Conservation (phyloP, 2,888 invertebrate species). For the Crossocerus cetratus region DNA sequence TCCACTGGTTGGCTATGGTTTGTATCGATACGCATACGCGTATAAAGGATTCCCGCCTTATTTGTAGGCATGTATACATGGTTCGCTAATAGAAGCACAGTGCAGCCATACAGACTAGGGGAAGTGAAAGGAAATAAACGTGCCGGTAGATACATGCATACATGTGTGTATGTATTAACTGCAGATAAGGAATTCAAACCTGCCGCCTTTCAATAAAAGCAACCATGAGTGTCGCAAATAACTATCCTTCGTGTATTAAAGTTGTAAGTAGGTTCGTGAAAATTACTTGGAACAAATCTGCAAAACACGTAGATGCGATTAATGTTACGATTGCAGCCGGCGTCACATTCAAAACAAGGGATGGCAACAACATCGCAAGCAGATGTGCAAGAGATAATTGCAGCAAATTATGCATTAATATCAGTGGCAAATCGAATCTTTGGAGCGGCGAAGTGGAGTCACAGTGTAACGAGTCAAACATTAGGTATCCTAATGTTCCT, state of each 20-base stretch:
- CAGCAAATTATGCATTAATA: conserved; percentile 51
- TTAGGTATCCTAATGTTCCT: conserved; percentile 46
- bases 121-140: neutral
- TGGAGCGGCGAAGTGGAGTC: conserved; percentile 60
- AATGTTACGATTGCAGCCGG: conserved; percentile 28
- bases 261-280: conserved; percentile 35
- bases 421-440: conserved; percentile 55
- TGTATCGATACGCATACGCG: no score
- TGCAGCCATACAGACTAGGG: no score
- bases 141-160: neutral
- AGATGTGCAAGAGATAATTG: conserved; percentile 16
- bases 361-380: conserved; percentile 1
- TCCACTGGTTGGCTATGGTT: no score
- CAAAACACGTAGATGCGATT: neutral
- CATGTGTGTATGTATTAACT: neutral
- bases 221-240: conserved; percentile 24
- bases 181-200: neutral
- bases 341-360: conserved; percentile 18
- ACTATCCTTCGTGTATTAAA: conserved; percentile 52
- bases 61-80: no score
- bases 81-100: no score
- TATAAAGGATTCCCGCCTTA: no score
- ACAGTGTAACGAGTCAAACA: conserved; percentile 59
- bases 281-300: neutral
- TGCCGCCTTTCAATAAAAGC: neutral